phyloP scores from a whole-genome alignment of 2,888 invertebrate genomes.

The Clusia tigrina region DNA sequence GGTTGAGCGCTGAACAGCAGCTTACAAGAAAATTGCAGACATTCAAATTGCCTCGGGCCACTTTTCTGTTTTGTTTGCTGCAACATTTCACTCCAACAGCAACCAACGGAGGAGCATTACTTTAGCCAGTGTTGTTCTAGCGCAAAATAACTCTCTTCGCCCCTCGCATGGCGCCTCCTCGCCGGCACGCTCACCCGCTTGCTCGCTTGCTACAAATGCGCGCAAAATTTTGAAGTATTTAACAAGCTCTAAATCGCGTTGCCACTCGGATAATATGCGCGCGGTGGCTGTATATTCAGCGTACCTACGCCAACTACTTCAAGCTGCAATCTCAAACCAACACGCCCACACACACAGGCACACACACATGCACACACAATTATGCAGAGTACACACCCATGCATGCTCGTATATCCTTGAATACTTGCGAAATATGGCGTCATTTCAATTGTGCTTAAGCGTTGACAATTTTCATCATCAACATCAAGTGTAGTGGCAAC shows the following conservation, averaged over 20 bases:
- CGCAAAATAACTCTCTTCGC: background rate
- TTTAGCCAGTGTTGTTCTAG: background rate
- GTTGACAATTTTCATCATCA: constrained; percentile 33
- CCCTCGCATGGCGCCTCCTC: background rate
- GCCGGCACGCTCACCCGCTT: background rate
- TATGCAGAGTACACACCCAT: background rate
- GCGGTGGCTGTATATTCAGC: background rate
- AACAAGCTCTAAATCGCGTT: constrained; percentile 28
- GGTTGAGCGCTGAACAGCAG: constrained; percentile 33
- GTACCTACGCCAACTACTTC: no score
- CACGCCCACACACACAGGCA: constrained; percentile 3
- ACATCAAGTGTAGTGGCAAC: constrained; percentile 31
- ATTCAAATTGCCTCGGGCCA: constrained; percentile 43
- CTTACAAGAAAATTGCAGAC: constrained; percentile 45
- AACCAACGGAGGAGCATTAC: background rate
- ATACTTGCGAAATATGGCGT: constrained; percentile 17
- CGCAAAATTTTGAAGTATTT: constrained; percentile 18
- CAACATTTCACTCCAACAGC: constrained; percentile 3
- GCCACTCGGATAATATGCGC: constrained; percentile 14
- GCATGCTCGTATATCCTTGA: background rate
- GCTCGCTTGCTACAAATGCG: background rate
- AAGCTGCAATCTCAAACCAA: background rate
- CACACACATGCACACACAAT: background rate
- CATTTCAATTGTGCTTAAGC: constrained; percentile 29
- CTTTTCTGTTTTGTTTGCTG: constrained; percentile 11